Base-by-base conservation (phyloP, 2,888 invertebrate genomes). In the Ligdia adustata region DNA sequence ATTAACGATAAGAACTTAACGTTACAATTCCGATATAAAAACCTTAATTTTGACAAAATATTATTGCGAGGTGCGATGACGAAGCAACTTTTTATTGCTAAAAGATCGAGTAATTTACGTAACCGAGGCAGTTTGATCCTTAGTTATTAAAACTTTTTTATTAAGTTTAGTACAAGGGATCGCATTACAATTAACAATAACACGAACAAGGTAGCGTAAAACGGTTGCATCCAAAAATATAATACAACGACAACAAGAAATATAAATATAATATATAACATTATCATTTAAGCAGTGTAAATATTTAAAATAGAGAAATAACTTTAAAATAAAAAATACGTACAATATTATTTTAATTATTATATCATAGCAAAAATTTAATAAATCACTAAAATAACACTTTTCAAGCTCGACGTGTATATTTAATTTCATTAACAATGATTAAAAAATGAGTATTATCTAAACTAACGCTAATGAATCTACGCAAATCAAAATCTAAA, bases 211-310 rank as follows among this genome's bases (percentile, higher is more conserved):
- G 69, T 75, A 75, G 84, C 86, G 64, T 83, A 83, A 82, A 85
- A 84, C 72, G 82, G 75, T 80, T 75, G 79, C 75, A 82, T 89
- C 85, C 86, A 90, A 89, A 89, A 89, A 90, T 88, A 85, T 82
- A 68, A 82, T 73, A 79, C 75, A 85, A 87, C 75, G 84, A 83
- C 73, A 88, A 88, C 80, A 80, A 85, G 84, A 78, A 82, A 81
- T 80, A 84, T 82, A 64, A 76, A 66, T 81, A 84, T 81, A 66
- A 81, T n/a, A 79, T 84, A 82, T 82, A 86, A 87, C 80, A 77
- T 85, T 82, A 86, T 82, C 69, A 82, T 82, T 73, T 82, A 87
- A 85, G 89, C 87, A 78, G 75, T 87, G 84, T 88, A 87, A 84
- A 88, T 85, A 88, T 83, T 73, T 82, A 82, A 87, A 87, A 82